phyloP scores from a whole-genome alignment of 2,888 invertebrate genomes.

The Spialia ferax region DNA sequence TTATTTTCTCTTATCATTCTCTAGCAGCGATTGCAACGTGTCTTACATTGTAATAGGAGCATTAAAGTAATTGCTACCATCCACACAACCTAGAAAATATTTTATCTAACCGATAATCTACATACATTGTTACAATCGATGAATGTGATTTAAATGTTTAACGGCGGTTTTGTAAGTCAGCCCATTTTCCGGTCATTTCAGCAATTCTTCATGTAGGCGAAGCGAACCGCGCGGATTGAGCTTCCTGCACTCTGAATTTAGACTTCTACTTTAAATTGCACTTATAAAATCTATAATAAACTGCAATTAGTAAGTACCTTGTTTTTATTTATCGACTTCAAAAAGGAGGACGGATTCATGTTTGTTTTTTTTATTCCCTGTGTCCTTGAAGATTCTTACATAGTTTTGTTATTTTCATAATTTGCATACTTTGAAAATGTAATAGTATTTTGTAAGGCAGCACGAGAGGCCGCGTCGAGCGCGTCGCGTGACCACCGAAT shows the following conservation, averaged over 20 bases:
- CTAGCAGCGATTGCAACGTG: neutral
- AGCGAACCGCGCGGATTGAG: too few relatives aligned
- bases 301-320: too few relatives aligned
- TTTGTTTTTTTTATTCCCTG: too few relatives aligned
- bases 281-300: too few relatives aligned
- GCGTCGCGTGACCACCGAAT: constrained; percentile 76
- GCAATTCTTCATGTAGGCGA: too few relatives aligned
- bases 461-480: constrained; percentile 39
- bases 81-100: neutral
- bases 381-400: too few relatives aligned
- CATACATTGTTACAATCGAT: neutral
- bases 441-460: constrained; percentile 20
- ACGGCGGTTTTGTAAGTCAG: neutral
- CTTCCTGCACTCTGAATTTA: too few relatives aligned
- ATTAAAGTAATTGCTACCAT: neutral
- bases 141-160: neutral
- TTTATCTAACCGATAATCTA: neutral
- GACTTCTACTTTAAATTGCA: too few relatives aligned
- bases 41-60: too few relatives aligned
- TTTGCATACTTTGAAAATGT: neutral
- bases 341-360: too few relatives aligned
- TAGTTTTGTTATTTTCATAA: neutral
- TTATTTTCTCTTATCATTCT: neutral
- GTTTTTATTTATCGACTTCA: too few relatives aligned
- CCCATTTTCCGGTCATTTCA: too few relatives aligned